Percentiles rank a stretch among this genome's conserved stretches.
These are phyloP conservation scores for Lysandra bellargus DNA, from an alignment of 2,888 invertebrate species.

Conservation along the genomic window DNA sequence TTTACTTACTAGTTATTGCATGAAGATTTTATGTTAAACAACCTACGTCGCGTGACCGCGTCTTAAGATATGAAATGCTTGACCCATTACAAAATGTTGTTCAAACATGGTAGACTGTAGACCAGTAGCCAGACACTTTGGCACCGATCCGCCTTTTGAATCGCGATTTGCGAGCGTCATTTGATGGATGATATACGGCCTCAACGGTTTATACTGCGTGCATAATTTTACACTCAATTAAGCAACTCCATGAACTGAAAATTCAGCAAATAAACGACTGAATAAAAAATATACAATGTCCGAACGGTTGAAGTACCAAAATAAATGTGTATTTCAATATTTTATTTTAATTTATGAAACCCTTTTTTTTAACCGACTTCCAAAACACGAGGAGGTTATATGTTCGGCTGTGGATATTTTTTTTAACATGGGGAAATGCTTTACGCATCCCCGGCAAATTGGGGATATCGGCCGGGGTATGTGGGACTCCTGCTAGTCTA, in stretches of 20 bases:
- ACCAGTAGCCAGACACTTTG: slow-evolving; percentile 6
- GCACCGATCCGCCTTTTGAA: slow-evolving; percentile 14
- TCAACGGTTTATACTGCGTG: slow-evolving; percentile 1
- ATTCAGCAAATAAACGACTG: not conserved
- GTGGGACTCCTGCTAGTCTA: no score
- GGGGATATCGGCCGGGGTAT: no score
- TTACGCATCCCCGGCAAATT: no score
- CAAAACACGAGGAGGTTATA: no score
- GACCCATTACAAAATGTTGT: not conserved
- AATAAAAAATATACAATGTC: not conserved
- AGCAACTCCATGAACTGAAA: not conserved
- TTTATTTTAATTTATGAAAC: not conserved
- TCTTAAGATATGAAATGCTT: not conserved
- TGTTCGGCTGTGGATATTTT: no score
- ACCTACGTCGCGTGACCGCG: not conserved
- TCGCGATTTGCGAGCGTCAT: slow-evolving; percentile 13
- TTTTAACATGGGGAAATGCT: no score
- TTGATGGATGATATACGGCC: slow-evolving; percentile 10
- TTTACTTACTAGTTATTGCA: no score
- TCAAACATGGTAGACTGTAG: not conserved
- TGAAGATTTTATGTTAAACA: not conserved
- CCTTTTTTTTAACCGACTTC: no score
- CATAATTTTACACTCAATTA: slow-evolving; percentile 19
- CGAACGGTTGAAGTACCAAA: not conserved
- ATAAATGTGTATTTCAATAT: not conserved